Evolutionary conservation across 2,113 vertebrate genomes (phyloP).

Genomic region (Xenotilapia longispinis): DNA sequence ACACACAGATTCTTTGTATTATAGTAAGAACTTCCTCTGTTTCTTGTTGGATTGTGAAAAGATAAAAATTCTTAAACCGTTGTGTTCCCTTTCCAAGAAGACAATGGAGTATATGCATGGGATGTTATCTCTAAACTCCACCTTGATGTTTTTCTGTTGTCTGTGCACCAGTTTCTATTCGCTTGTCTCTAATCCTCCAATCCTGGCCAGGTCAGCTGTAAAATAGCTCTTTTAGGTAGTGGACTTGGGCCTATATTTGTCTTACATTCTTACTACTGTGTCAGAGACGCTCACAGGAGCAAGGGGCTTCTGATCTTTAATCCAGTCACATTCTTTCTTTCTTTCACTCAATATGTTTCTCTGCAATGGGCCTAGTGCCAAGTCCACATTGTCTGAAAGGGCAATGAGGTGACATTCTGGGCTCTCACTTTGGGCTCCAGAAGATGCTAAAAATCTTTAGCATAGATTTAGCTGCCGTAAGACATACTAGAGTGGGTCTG

Average conservation of each 20-base stretch:
- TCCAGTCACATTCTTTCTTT: background rate
- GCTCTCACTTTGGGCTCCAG: background rate
- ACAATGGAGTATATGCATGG: background rate
- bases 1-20: background rate
- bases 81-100: background rate
- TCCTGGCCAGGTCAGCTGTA: background rate
- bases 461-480: background rate
- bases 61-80: background rate
- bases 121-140: background rate
- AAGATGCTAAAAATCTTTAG: conserved; percentile 19
- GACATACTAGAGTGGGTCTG: background rate
- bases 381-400: conserved; percentile 29
- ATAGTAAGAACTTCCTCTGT: background rate
- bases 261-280: background rate
- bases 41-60: background rate
- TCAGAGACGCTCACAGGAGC: background rate
- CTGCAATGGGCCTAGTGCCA: background rate
- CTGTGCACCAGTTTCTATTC: background rate
- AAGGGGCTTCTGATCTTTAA: conserved; percentile 1
- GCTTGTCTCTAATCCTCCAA: background rate
- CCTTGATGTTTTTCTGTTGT: background rate
- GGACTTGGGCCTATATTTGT: background rate
- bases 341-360: conserved; percentile 2
- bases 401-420: conserved; percentile 43
- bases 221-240: conserved; percentile 10